A percentile compares a stretch with the other conserved stretches of the same genome.
Conservation (phyloP, 2,888 invertebrate genomes). For the Sphaerophoria rueppellii region DNA sequence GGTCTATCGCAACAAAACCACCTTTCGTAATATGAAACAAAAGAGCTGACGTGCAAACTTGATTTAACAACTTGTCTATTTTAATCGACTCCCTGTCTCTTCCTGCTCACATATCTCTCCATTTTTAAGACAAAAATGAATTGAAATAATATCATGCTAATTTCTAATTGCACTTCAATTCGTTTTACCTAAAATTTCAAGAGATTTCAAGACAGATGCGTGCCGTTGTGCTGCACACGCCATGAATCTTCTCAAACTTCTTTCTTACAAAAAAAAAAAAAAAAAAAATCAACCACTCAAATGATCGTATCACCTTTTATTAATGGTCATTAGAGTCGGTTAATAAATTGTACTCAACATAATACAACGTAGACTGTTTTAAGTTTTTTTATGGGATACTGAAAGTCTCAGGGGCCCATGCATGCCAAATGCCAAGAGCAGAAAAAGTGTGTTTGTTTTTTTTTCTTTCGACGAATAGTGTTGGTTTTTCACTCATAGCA, state of each 20-base stretch:
- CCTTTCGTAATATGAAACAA: background rate
- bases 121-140: background rate
- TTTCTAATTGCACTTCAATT: slow-evolving; percentile 59
- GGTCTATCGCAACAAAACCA: too few relatives aligned
- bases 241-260: slow-evolving; percentile 49
- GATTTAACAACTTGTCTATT: background rate
- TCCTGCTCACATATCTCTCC: background rate
- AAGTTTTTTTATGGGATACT: background rate
- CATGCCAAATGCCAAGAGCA: slow-evolving; percentile 42
- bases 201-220: slow-evolving; percentile 40
- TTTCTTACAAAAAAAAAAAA: slow-evolving; percentile 18
- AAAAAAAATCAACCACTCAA: slow-evolving; percentile 46
- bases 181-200: slow-evolving; percentile 21
- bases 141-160: slow-evolving; percentile 28
- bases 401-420: background rate
- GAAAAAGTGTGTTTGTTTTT: background rate
- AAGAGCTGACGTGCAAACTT: background rate
- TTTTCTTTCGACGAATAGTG: slow-evolving; percentile 55
- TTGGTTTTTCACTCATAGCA: slow-evolving; percentile 62
- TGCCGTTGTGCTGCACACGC: slow-evolving; percentile 46
- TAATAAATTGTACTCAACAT: slow-evolving; percentile 69
- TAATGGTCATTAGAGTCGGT: slow-evolving; percentile 72
- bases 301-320: slow-evolving; percentile 68
- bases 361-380: slow-evolving; percentile 23
- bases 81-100: background rate